Base-by-base conservation (phyloP, 2,888 invertebrate genomes). In the Cataglyphis rosenhaueri region DNA sequence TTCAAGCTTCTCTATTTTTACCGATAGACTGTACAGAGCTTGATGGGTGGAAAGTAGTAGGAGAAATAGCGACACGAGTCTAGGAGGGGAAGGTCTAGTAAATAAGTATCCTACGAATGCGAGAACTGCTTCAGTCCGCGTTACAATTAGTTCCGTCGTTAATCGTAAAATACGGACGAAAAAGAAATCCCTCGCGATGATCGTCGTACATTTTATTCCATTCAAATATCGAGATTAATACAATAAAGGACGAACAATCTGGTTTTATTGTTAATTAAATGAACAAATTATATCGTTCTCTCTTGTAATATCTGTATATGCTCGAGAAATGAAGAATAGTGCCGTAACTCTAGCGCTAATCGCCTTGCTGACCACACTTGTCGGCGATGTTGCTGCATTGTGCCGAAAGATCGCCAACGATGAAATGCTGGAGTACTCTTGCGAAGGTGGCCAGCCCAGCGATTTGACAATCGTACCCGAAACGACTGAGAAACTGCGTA, bases 21-120 rank as follows among this genome's bases (percentile, higher is more conserved):
- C 90, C 91, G 85, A 91, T 92, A 90, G 92, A 86, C 91, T 90
- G 87, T 92, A 89, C 88, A 90, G n/a, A 52, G 92, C 91, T 91
- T 90, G 90, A 89, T 85, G 82, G 87, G 87, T 87, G 87, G 90
- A 88, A 88, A 88, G 88, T 87, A 89, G 85, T 88, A 88, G 74
- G 85, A 86, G 86, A 61, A 82, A 52, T 66, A 52, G 52, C 38
- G 66, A 82, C 83, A 82, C 78, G 73, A 75, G 18, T 65, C 83
- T 83, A 82, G 90, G 89, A 89, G 93, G 92, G 92, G 90, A 91
- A 83, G 82, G 84, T 83, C 88, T 88, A 89, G 93, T 94, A 94
- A 94, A 94, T 94, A 94, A 94, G 93, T 94, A 93, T 92, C 91
- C 90, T 91, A 88, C 91, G 89, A 91, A 89, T 87, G 87, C 89